A percentile compares a stretch with the other conserved stretches of the same genome.
phyloP scores from a whole-genome alignment of 2,113 vertebrate genomes.

The Actenoides lindsayi region DNA sequence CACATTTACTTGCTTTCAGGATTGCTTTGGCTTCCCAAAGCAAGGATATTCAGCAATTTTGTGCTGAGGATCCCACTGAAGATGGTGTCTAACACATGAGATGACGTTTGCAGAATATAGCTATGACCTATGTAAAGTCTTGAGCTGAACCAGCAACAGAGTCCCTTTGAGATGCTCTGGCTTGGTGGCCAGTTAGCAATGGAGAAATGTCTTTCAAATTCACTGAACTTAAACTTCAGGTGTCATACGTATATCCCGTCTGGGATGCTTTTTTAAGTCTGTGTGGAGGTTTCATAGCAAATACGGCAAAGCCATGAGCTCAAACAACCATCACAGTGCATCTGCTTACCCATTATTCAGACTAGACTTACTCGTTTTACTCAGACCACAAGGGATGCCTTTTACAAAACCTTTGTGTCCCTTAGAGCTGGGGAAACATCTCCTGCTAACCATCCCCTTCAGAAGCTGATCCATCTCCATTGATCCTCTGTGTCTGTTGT shows the following conservation, averaged over 20 bases:
- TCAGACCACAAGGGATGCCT: not conserved
- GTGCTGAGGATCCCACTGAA: not conserved
- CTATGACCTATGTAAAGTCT: not conserved
- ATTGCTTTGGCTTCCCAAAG: not conserved
- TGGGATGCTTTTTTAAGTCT: not conserved
- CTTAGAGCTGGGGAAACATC: not conserved
- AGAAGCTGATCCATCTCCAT: not conserved
- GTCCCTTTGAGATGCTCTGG: not conserved
- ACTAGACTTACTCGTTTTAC: not conserved
- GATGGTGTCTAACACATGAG: not conserved
- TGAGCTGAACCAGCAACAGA: not conserved
- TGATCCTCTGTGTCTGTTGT: accelerated
- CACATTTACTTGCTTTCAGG: not conserved
- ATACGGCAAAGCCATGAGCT: not conserved
- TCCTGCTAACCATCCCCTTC: not conserved
- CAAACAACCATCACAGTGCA: not conserved
- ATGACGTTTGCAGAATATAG: not conserved
- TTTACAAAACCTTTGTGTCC: not conserved
- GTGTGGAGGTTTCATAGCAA: not conserved
- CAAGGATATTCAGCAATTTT: not conserved
- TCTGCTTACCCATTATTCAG: not conserved
- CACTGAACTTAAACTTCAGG: not conserved
- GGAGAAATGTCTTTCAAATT: not conserved
- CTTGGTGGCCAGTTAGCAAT: not conserved
- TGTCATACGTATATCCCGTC: accelerated